Base-by-base conservation (phyloP, 2,888 invertebrate genomes). In the Eupithecia inturbata region DNA sequence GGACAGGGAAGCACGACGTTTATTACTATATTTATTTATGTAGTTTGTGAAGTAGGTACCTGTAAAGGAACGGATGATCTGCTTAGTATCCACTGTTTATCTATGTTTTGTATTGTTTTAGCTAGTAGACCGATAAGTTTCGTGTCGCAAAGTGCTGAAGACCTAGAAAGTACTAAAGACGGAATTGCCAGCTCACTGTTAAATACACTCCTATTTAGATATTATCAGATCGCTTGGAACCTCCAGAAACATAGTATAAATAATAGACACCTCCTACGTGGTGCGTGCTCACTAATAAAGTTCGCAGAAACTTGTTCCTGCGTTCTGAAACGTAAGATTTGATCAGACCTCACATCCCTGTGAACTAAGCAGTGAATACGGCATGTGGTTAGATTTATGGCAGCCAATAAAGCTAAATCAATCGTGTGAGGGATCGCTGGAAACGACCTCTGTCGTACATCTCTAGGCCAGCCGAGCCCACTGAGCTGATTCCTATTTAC, bases 381-480 rank as follows among this genome's bases (percentile, higher is more conserved):
- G 72, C 71, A 74, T 75, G 73, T 71, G 66, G 87, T 85, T 82
- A 84, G 87, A 91, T 92, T 91, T 92, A 92, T 91, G 88, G 85
- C 84, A 72, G 82, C 87, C 88, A 88, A 91, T 92, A 92, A 92
- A 92, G 85, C 89, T 90, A 89, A 92, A 91, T 92, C 91, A 92
- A 92, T 91, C 88, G 88, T 78, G 85, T 85, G 84, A 86, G 88
- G 87, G 88, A 86, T 84, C 36, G 66, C 26, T 36, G 85, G 84
- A 79, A 83, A 83, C 85, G 85, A 82, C 84, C 86, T 87, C 86
- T 87, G 88, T 89, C 89, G 87, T 85, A 84, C 87, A 83, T 86
- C 86, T 85, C 82, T 83, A 80, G 79, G 80, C 81, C 79, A 82
- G 80, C 79, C 79, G 78, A 81, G 84, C 83, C 82, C 82, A 82